Evolutionary conservation across 2,797 vertebrate genomes (phyloP), one percentile per base, ranked within the genome.

Genomic region (Enteromius fasciolatus): DNA sequence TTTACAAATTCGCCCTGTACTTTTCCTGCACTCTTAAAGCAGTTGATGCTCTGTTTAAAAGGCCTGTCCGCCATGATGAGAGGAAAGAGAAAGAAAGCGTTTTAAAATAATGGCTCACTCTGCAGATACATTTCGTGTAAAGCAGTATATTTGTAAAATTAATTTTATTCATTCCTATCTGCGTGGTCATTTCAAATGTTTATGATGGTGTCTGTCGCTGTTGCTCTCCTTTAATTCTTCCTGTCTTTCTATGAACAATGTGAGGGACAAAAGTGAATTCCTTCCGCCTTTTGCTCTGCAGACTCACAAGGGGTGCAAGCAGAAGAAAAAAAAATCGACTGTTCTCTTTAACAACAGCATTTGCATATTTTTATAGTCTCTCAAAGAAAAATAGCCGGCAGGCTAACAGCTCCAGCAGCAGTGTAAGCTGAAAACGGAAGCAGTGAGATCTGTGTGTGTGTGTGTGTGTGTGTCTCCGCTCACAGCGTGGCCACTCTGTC

Each of bases 291-390:
- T 68, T 48, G 41, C 69, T 78, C 69, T 84, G 83, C 78, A 88
- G 82, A 87, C 79, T 87, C 78, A 78, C 75, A 80, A 76, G 76
- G 81, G 79, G 78, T 57, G 57, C 59, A 80, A 82, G 81, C 76
- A 23, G 82, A 87, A 88, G 85, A 82, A 80, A 9, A 86, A 81
- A 61, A 14, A 57, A 72, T 87, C 23, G 78, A 61, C 88, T 92
- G 90, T 91, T 87, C 54, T 83, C 90, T 92, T 92, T 92, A 94
- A 94, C 94, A 94, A 94, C 90, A 90, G 90, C 92, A 94, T 94
- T 94, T 94, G 92, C 93, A 94, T 95, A 93, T 94, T 93, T 95
- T 93, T 91, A 92, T 94, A 91, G 88, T 92, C 89, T 94, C 90
- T 93, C 89, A 93, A 91, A 93, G 92, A 87, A 94, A 95, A 95